A percentile compares a stretch with the other conserved stretches of the same genome.
Evolutionary conservation across 1,140 invertebrate genomes (phyloP).

Genomic region (Holcopasites calliopsidis): DNA sequence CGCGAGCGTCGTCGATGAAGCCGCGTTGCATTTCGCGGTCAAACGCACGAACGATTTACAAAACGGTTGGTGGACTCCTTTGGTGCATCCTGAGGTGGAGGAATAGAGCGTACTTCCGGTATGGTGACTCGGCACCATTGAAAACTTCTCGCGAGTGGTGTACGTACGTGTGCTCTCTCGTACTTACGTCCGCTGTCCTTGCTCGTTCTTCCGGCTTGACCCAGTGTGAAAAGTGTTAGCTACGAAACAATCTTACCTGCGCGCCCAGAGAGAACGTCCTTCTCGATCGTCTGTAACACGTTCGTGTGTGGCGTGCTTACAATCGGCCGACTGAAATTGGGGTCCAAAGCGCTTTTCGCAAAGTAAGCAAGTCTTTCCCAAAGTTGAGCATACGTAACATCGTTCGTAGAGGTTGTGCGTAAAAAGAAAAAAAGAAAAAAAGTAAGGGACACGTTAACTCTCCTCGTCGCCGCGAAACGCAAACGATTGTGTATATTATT

Average conservation of each 20-base stretch:
- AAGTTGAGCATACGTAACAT: too few relatives aligned
- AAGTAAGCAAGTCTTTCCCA: constrained; percentile 15
- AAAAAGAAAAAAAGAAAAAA: too few relatives aligned
- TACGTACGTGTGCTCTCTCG: background rate
- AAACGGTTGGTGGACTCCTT: background rate
- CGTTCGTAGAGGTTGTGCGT: too few relatives aligned
- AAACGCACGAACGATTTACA: background rate
- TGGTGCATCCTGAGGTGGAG: background rate
- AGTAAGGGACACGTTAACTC: too few relatives aligned
- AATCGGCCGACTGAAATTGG: background rate
- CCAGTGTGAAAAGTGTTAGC: background rate
- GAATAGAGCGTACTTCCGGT: constrained; percentile 22
- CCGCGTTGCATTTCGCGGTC: background rate
- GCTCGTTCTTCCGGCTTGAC: background rate
- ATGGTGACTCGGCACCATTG: background rate
- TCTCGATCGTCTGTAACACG: background rate
- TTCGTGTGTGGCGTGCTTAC: constrained; percentile 24
- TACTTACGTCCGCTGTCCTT: background rate
- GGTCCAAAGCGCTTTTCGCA: background rate
- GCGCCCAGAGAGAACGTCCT: background rate
- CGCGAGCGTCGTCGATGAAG: background rate
- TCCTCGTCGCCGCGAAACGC: too few relatives aligned
- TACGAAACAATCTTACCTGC: background rate
- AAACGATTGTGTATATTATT: constrained; percentile 51
- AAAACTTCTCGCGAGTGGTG: constrained; percentile 13